Base-by-base conservation (phyloP, 2,888 invertebrate genomes). In the Drosophila austrosaltans region DNA sequence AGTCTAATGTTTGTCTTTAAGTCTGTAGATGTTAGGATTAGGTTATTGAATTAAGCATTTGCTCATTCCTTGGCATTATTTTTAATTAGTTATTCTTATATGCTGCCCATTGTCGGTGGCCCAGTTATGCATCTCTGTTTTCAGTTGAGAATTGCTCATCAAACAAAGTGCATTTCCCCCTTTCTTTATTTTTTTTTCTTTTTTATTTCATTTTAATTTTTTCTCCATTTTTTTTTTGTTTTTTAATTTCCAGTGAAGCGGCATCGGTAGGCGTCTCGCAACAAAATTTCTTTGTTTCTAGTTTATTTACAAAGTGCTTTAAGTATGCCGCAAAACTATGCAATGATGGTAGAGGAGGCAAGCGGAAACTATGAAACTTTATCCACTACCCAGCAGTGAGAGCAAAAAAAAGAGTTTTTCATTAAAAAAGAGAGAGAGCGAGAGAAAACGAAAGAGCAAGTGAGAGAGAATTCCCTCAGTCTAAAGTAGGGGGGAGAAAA, bases 71-170 rank as follows among this genome's bases (percentile, higher is more conserved):
- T 28, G 28, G 0, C 3, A 0, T 44, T 10, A 48, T 10, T 48
- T 25, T 25, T 1, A 48, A 25, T 25, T 25, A 6, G 16, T 25
- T 3, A 48, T 25, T 48, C 25, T 3, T 30, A 5, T 30, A 48
- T 48, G 10, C 25, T 3, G 22, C 3, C 48, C 48, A 48, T 25
- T 48, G 48, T 25, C 10, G 1, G 2, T 48, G 48, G 48, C 48
- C 48, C 48, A 48, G 22, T 48, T 25, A 25, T 25, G 25, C 48
- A 48, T 48, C 25, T 48, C 48, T 12, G 22, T 12, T 22, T 22
- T 25, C 48, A 10, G 25, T 48, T 48, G 10, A 62, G 71, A 53
- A 70, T 70, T 70, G 62, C 71, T 70, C 71, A 70, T 70, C 53
- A 70, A 70, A 62, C 62, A 62, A 28, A 70, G 57, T 70, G 71